phyloP scores from a whole-genome alignment of 2,113 vertebrate species.

The Delphinus delphis region DNA sequence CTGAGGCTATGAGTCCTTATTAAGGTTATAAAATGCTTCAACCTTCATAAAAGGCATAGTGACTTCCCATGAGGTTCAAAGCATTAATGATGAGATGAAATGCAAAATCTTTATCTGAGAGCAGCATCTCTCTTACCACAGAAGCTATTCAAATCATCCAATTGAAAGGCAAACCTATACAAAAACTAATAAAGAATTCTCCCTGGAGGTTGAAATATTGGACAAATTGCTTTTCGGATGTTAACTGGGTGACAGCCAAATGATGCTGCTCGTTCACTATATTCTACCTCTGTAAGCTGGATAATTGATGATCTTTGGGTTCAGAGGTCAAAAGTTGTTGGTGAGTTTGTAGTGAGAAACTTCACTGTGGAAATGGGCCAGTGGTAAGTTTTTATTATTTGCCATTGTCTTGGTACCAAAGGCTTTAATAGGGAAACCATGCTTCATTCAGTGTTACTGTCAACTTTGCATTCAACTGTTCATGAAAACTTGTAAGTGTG shows the following conservation, averaged over 20 bases:
- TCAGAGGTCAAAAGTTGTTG: constrained; percentile 1
- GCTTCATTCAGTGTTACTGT: not conserved
- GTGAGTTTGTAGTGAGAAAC: not conserved
- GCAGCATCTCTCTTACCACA: constrained; percentile 35
- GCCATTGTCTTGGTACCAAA: not conserved
- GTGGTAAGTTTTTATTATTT: not conserved
- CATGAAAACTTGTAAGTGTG: not conserved
- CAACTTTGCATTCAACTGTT: not conserved
- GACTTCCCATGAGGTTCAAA: constrained; percentile 68
- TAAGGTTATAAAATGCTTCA: constrained; percentile 77
- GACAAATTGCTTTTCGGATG: constrained; percentile 53
- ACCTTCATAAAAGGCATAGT: constrained; percentile 71
- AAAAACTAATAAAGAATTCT: constrained; percentile 66
- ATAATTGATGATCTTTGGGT: constrained; percentile 1
- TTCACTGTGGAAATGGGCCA: not conserved
- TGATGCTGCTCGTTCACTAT: not conserved
- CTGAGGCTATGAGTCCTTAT: constrained; percentile 72
- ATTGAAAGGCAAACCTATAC: constrained; percentile 52
- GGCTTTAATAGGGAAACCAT: not conserved
- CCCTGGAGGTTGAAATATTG: constrained; percentile 41
- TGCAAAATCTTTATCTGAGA: not conserved
- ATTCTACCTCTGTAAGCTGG: not conserved
- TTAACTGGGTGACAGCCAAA: constrained; percentile 41
- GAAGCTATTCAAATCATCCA: constrained; percentile 67
- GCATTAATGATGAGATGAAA: constrained; percentile 70